These are phyloP conservation scores for Hemibagrus guttatus DNA, from an alignment of 2,797 vertebrate genomes.

Conservation along the genomic window DNA sequence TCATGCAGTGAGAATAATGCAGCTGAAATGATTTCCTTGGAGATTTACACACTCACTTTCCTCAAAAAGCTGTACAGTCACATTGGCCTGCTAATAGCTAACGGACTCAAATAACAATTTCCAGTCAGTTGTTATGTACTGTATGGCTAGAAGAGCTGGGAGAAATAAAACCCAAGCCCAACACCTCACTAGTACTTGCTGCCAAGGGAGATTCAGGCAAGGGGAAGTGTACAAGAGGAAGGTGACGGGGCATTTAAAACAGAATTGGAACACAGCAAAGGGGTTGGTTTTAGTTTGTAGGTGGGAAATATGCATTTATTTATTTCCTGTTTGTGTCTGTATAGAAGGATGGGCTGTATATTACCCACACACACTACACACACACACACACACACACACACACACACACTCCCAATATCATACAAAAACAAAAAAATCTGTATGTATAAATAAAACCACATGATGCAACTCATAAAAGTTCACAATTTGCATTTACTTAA, in stretches of 20 bases:
- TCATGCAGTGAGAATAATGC: background rate
- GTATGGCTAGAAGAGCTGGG: background rate
- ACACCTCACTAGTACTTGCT: background rate
- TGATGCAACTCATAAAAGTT: slow-evolving; percentile 59
- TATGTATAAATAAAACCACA: slow-evolving; percentile 46
- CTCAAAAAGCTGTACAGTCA: background rate
- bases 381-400: background rate
- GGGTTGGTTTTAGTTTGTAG: slow-evolving; percentile 1
- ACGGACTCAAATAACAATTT: background rate
- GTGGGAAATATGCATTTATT: slow-evolving; percentile 52
- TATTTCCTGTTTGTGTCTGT: slow-evolving; percentile 75
- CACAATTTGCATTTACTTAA: slow-evolving; percentile 64
- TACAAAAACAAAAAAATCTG: slow-evolving; percentile 55
- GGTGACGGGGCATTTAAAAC: background rate
- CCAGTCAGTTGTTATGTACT: background rate
- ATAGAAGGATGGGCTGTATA: slow-evolving; percentile 70
- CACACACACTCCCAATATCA: background rate
- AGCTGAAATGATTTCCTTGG: background rate
- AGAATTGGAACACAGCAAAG: slow-evolving; percentile 20
- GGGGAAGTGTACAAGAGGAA: background rate
- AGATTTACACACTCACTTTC: slow-evolving; percentile 13
- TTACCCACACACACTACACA: background rate
- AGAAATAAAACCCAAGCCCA: background rate
- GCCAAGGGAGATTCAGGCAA: background rate
- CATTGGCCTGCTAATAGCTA: background rate